Conservation (phyloP, 2,888 invertebrate species). For the Euspilapteryx auroguttella region DNA sequence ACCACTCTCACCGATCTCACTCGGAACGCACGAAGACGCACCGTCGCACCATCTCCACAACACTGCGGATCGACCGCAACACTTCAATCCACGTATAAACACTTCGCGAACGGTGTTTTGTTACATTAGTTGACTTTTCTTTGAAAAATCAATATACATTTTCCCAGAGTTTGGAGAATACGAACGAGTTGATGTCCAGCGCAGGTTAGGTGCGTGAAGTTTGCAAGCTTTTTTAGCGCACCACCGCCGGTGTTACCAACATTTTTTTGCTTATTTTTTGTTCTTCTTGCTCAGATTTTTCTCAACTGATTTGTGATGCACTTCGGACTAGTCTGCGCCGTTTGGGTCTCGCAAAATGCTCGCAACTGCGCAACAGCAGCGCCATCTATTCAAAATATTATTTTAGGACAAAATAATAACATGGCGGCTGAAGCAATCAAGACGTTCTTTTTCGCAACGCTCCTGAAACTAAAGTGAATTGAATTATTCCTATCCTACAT, state of each 20-base stretch:
- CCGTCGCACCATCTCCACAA: conserved; percentile 56
- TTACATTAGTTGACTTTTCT: conserved; percentile 62
- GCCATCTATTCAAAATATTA: conserved; percentile 13
- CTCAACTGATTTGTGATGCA: conserved; percentile 41
- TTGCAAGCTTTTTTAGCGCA: conserved; percentile 64
- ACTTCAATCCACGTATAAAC: conserved; percentile 53
- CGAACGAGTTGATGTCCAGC: conserved; percentile 64
- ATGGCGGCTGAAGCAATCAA: no score
- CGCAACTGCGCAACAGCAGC: conserved; percentile 18
- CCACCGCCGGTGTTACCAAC: conserved; percentile 64
- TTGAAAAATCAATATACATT: conserved; percentile 65
- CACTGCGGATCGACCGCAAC: conserved; percentile 53
- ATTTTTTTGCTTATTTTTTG: conserved; percentile 61
- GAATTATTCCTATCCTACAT: no score
- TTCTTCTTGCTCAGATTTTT: conserved; percentile 60
- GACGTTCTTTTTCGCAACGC: no score
- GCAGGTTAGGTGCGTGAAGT: conserved; percentile 63
- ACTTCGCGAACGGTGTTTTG: conserved; percentile 59
- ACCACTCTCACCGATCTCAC: conserved; percentile 55
- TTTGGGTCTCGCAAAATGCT: conserved; percentile 44
- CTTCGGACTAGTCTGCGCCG: conserved; percentile 29
- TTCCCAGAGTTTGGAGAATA: conserved; percentile 57
- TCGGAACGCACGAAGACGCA: conserved; percentile 49
- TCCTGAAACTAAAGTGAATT: no score
- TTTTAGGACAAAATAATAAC: no score